These are phyloP conservation scores for Glaucopsyche alexis DNA, from an alignment of 2,888 invertebrate genomes.

Conservation along the genomic window DNA sequence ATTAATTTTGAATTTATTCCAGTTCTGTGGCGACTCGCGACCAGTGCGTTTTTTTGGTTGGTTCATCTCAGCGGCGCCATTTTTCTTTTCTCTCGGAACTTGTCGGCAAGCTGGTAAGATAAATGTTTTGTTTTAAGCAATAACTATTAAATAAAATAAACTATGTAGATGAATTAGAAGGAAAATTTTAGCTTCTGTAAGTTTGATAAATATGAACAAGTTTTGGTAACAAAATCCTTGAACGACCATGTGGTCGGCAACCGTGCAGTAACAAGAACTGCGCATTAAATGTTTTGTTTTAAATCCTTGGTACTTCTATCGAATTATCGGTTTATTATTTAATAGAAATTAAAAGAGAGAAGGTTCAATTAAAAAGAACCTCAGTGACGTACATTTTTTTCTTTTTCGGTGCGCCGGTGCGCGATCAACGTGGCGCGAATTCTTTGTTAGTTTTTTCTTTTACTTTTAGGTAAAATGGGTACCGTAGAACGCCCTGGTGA, in stretches of 20 bases:
- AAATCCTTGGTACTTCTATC: background rate
- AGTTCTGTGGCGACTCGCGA: background rate
- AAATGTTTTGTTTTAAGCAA: constrained; percentile 31
- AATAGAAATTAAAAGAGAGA: background rate
- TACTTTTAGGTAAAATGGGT: constrained; percentile 77
- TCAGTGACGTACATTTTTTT: constrained; percentile 14
- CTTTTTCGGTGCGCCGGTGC: constrained; percentile 50
- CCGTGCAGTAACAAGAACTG: constrained; percentile 58
- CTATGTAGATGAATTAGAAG: background rate
- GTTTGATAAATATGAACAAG: constrained; percentile 32
- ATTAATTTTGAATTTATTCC: constrained; percentile 16
- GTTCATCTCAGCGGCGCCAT: constrained; percentile 58
- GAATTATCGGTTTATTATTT: background rate
- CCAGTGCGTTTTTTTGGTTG: constrained; percentile 20
- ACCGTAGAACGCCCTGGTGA: constrained; percentile 84
- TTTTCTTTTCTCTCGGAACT: constrained; percentile 69
- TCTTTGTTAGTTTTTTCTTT: constrained; percentile 41
- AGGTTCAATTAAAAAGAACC: background rate
- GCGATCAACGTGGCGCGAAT: constrained; percentile 67
- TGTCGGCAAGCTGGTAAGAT: constrained; percentile 73
- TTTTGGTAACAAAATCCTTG: constrained; percentile 42
- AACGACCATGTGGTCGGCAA: constrained; percentile 71
- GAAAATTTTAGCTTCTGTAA: background rate
- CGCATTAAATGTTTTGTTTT: constrained; percentile 67
- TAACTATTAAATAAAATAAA: constrained; percentile 6